Evolutionary conservation across 2,888 invertebrate genomes (phyloP).

Genomic region (Apeira syringaria): DNA sequence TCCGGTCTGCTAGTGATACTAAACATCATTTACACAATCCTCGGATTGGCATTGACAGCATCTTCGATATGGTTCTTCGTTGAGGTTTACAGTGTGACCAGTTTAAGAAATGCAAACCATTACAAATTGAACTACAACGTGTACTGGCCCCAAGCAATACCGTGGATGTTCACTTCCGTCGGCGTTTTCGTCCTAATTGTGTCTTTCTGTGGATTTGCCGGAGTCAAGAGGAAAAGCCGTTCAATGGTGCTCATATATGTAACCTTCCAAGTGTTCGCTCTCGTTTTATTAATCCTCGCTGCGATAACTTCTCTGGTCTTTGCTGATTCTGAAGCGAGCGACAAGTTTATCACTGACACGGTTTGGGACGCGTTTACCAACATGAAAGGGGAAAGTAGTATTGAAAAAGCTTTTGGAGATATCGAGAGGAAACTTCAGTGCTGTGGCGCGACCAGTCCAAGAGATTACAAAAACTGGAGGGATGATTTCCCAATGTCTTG

Average conservation of each 20-base stretch:
- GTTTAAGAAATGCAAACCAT: constrained; percentile 62
- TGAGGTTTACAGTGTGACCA: constrained; percentile 57
- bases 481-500: constrained; percentile 66
- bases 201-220: constrained; percentile 60
- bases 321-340: constrained; percentile 59
- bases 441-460: constrained; percentile 67
- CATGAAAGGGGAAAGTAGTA: constrained; percentile 50
- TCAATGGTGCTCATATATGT: constrained; percentile 53
- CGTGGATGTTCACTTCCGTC: constrained; percentile 69
- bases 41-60: constrained; percentile 54
- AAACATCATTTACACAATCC: constrained; percentile 53
- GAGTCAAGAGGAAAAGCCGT: constrained; percentile 54
- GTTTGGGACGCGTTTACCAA: constrained; percentile 70
- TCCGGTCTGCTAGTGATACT: constrained; percentile 49
- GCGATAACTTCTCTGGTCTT: constrained; percentile 60
- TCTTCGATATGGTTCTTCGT: constrained; percentile 67
- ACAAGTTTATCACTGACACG: constrained; percentile 65
- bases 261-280: constrained; percentile 47
- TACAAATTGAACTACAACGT: constrained; percentile 70
- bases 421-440: constrained; percentile 69
- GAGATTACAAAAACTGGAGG: constrained; percentile 71
- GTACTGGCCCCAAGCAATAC: constrained; percentile 74
- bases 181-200: constrained; percentile 58
- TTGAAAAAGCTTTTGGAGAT: constrained; percentile 50
- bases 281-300: constrained; percentile 48